A percentile compares a stretch with the other conserved stretches of the same genome.
phyloP scores from a whole-genome alignment of 2,888 invertebrate genomes.

The Amphimallon solstitiale region DNA sequence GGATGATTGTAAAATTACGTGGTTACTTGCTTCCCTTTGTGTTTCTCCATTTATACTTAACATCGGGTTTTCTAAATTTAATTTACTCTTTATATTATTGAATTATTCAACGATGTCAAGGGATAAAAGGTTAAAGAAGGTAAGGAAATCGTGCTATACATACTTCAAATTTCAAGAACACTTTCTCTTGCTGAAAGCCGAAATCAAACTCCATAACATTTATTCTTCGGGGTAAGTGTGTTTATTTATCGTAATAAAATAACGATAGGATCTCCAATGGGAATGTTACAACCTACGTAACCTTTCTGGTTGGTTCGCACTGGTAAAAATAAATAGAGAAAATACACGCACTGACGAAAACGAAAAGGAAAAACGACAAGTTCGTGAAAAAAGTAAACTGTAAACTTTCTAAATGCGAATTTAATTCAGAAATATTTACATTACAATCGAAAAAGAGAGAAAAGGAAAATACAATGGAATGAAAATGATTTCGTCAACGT shows the following conservation, averaged over 20 bases:
- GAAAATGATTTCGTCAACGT: constrained; percentile 30
- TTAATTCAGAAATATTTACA: constrained; percentile 38
- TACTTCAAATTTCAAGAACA: too few species aligned
- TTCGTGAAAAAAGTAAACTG: constrained; percentile 21
- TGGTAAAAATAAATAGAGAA: constrained; percentile 18
- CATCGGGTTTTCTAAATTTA: too few species aligned
- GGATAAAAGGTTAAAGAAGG: too few species aligned
- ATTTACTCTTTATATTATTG: too few species aligned
- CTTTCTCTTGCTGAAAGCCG: too few species aligned
- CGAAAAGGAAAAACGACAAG: constrained; percentile 11
- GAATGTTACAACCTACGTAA: not conserved
- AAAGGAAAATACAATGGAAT: constrained; percentile 28
- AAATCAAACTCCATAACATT: too few species aligned
- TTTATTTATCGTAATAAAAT: constrained; percentile 12
- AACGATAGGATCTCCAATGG: constrained; percentile 15
- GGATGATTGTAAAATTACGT: too few species aligned
- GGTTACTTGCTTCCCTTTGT: too few species aligned
- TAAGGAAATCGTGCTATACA: too few species aligned
- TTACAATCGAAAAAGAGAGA: constrained; percentile 31
- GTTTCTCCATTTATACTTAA: too few species aligned
- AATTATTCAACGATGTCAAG: too few species aligned
- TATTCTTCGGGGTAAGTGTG: not conserved
- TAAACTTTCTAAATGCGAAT: constrained; percentile 36
- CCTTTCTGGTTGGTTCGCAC: not conserved
- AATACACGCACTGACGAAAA: constrained; percentile 11